Base-by-base conservation (phyloP, 92 coral and sea anemone genomes). In the Heteractis magnifica region DNA sequence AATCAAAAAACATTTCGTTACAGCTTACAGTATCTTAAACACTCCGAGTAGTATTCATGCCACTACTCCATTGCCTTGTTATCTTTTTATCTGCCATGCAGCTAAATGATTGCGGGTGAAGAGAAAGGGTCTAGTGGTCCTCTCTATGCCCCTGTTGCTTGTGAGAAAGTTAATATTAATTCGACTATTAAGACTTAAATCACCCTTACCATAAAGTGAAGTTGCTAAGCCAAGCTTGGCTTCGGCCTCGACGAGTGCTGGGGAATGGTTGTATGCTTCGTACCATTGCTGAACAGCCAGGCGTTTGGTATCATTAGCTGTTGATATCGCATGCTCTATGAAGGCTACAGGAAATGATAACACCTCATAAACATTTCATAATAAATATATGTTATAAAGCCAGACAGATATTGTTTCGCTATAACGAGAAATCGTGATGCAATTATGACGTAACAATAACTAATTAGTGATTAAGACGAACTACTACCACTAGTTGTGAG, bases 161-260 rank as follows among this genome's bases (percentile, higher is more conserved):
- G 6, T 8, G 44, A 10, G 49, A 68, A 26, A 2, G 49, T 21
- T 26, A 10, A 68, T 68, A 68, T 53, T 8, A 53, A 53, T 34
- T 34, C 44, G 44, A 53, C 58, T 8, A 53, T 53, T 8, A 53
- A 53, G 10, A 53, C 9, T 12, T 53, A 53, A 53, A 53, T 0
- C 9, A 53, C 58, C 1, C 48, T 23, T 68, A 68, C 73, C 73
- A 23, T 68, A 20, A 21, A 20, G 49, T 1, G 21, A 34, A 23
- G 91, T 72, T 16, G 89, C 91, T 10, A 64, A 23, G 21, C 75
- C 79, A 15, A 84, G 87, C n/a, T 77, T 81, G 19, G 34, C 78
- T 20, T 89, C 89, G 18, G 85, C 85, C 55, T 77, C 81, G 53
- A 72, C 72, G 15, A 91, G 75, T 60, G 76, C 82, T 11, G 94